phyloP scores from a whole-genome alignment of 2,888 invertebrate genomes.

The Allophyes oxyacanthae region DNA sequence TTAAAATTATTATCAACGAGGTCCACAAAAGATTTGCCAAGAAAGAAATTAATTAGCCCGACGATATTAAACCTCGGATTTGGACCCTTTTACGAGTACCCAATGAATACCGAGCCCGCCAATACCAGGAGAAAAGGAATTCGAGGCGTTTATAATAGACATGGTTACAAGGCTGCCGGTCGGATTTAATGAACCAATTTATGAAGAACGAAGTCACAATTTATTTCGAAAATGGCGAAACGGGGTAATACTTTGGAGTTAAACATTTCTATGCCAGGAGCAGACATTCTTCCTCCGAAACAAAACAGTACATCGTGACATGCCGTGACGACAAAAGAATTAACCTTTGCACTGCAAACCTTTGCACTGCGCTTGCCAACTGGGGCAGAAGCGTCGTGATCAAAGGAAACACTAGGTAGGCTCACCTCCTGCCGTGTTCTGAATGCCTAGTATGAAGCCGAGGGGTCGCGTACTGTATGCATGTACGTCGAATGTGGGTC shows the following conservation, averaged over 20 bases:
- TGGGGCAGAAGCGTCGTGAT: slow-evolving; percentile 74
- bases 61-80: slow-evolving; percentile 57
- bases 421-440: slow-evolving; percentile 70
- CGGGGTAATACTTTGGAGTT: not conserved
- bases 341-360: slow-evolving; percentile 62
- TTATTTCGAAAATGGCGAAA: slow-evolving; percentile 22
- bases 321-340: slow-evolving; percentile 65
- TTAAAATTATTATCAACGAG: slow-evolving; percentile 35
- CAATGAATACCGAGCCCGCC: slow-evolving; percentile 44
- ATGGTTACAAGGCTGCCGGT: slow-evolving; percentile 40
- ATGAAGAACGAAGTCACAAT: slow-evolving; percentile 28
- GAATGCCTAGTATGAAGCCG: slow-evolving; percentile 68
- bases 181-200: slow-evolving; percentile 56
- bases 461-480: slow-evolving; percentile 48
- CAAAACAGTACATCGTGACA: slow-evolving; percentile 13
- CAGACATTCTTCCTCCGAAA: not conserved
- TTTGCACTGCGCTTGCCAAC: slow-evolving; percentile 67
- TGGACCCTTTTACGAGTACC: slow-evolving; percentile 54
- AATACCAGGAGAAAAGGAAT: slow-evolving; percentile 51
- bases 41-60: slow-evolving; percentile 63
- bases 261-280: too few relatives aligned
- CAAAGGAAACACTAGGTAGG: slow-evolving; percentile 70
- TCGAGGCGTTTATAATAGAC: slow-evolving; percentile 54
- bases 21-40: slow-evolving; percentile 48
- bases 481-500: slow-evolving; percentile 64